phyloP scores from a whole-genome alignment of 2,113 vertebrate species.

The Atractosteus spatula region DNA sequence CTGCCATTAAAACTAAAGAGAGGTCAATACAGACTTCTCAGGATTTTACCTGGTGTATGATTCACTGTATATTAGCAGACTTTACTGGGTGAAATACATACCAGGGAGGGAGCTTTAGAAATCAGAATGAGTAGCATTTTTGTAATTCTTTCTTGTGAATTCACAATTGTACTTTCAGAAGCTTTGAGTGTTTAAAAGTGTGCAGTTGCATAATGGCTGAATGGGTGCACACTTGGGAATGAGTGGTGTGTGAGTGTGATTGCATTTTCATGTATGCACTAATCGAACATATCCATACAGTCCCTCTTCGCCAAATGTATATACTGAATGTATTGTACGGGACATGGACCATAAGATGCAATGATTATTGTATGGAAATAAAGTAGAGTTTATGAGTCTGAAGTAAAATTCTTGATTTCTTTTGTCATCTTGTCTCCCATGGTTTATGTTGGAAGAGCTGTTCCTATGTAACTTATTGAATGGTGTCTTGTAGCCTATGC shows the following conservation, averaged over 20 bases:
- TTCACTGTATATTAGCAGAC: too few relatives aligned
- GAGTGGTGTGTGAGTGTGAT: conserved; percentile 45
- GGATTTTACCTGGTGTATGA: too few relatives aligned
- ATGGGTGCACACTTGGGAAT: conserved; percentile 37
- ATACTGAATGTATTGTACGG: conserved; percentile 76
- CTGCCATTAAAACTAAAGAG: too few relatives aligned
- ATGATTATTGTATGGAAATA: conserved; percentile 48
- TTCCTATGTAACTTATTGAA: background rate
- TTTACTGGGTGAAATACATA: too few relatives aligned
- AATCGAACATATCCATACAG: conserved; percentile 63
- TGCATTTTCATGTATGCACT: conserved; percentile 63
- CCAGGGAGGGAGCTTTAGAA: too few relatives aligned
- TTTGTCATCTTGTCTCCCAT: background rate
- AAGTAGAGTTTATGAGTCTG: conserved; percentile 62
- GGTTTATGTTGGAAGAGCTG: too few relatives aligned
- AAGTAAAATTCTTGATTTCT: conserved; percentile 8
- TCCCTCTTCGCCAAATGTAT: conserved; percentile 70
- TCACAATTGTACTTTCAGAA: too few relatives aligned
- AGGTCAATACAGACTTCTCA: too few relatives aligned
- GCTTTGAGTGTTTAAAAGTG: background rate
- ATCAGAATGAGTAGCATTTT: too few relatives aligned
- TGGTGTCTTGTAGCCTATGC: background rate
- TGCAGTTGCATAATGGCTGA: conserved; percentile 36
- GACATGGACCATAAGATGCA: conserved; percentile 60
- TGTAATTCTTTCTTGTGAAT: too few relatives aligned